A percentile compares a stretch with the other conserved stretches of the same genome.
Evolutionary conservation across 2,888 invertebrate genomes (phyloP).

Genomic region (Cosmia trapezina): DNA sequence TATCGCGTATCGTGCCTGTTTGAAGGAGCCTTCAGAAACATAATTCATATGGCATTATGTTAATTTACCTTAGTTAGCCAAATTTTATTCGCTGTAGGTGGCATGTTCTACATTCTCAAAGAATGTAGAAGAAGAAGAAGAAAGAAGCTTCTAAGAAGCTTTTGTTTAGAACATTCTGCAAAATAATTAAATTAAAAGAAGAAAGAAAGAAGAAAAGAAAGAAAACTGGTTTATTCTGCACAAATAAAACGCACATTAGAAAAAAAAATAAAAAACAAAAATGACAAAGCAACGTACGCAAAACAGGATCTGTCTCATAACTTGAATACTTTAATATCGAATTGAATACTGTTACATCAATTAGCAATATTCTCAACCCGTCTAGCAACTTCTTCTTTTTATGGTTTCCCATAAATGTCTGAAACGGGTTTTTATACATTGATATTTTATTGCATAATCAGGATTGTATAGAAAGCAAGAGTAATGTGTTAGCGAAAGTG

Average conservation of each 20-base stretch:
- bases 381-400: constrained; percentile 19
- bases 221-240: too few species aligned
- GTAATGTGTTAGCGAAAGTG: constrained; percentile 60
- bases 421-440: constrained; percentile 43
- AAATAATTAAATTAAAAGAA: neutral
- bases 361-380: constrained; percentile 30
- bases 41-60: neutral
- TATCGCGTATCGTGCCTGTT: too few species aligned
- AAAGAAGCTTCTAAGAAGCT: too few species aligned
- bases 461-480: constrained; percentile 61
- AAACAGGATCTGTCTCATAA: constrained; percentile 7
- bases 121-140: too few species aligned
- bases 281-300: too few species aligned
- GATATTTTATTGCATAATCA: constrained; percentile 56
- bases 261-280: too few species aligned
- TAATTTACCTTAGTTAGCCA: neutral
- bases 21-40: neutral
- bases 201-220: too few species aligned
- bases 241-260: too few species aligned
- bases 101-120: neutral
- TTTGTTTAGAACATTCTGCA: too few species aligned
- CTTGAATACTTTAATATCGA: neutral
- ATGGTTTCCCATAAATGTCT: constrained; percentile 37
- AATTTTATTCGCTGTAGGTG: neutral
- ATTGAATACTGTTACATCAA: neutral